Evolutionary conservation across 2,888 invertebrate species (phyloP).

Genomic region (Cataglyphis altisquamis): DNA sequence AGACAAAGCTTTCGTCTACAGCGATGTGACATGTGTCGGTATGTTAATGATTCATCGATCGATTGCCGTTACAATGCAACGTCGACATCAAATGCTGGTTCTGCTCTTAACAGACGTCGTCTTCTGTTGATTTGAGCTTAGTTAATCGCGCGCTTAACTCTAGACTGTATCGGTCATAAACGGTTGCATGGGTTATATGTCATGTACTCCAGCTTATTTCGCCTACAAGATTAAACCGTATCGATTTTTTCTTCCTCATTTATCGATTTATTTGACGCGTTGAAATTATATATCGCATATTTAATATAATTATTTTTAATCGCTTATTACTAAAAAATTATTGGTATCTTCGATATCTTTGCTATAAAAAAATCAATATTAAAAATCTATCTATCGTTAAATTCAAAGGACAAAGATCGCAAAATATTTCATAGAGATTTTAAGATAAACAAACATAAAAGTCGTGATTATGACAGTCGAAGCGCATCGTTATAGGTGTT

Average conservation of each 20-base stretch:
- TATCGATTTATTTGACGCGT: neutral
- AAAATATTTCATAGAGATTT: neutral
- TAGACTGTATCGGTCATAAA: conserved; percentile 35
- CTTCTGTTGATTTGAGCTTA: conserved; percentile 66
- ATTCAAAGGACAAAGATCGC: neutral
- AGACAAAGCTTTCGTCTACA: conserved; percentile 71
- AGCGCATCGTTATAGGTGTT: neutral
- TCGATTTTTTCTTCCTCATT: neutral
- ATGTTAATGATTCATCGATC: conserved; percentile 78
- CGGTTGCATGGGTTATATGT: neutral
- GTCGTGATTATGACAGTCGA: neutral
- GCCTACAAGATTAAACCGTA: neutral
- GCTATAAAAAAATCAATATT: neutral
- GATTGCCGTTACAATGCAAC: conserved; percentile 65
- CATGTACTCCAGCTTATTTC: neutral
- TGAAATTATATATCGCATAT: neutral
- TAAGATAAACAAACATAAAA: neutral
- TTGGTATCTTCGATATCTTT: neutral
- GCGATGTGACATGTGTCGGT: conserved; percentile 64
- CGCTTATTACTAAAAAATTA: neutral
- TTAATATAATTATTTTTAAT: neutral
- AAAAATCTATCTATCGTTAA: neutral
- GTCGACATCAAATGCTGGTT: conserved; percentile 45
- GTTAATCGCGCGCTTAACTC: conserved; percentile 38
- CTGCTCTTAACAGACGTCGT: conserved; percentile 69